Conservation (phyloP, 2,113 vertebrate genomes). For the Elaphurus davidianus region DNA sequence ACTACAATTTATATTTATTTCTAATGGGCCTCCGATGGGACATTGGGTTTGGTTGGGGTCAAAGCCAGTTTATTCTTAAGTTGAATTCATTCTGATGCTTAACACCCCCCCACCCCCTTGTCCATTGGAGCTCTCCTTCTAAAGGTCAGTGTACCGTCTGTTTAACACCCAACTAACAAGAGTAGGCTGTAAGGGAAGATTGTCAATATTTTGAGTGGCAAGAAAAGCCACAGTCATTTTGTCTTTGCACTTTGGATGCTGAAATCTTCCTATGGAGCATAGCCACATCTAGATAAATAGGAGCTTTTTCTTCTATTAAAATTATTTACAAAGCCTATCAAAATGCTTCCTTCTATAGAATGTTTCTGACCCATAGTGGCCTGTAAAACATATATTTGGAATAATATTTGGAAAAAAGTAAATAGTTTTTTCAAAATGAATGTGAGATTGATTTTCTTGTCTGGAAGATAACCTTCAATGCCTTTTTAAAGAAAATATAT, state of each 20-base stretch:
- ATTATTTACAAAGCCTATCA: constrained; percentile 47
- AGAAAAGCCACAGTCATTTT: constrained; percentile 44
- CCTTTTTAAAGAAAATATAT: neutral
- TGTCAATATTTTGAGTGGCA: constrained; percentile 47
- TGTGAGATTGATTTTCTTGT: constrained; percentile 41
- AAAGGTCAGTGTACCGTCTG: neutral
- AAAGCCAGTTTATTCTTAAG: constrained; percentile 41
- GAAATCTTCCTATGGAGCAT: constrained; percentile 30
- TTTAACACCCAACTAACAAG: constrained; percentile 11
- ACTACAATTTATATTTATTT: constrained; percentile 23
- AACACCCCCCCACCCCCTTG: neutral
- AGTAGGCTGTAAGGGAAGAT: constrained; percentile 43
- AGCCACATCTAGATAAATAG: constrained; percentile 18
- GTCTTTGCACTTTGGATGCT: constrained; percentile 69
- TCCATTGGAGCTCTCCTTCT: neutral
- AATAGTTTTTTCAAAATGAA: constrained; percentile 56
- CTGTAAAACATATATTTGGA: constrained; percentile 55
- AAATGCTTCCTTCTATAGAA: constrained; percentile 39
- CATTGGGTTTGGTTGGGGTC: constrained; percentile 23
- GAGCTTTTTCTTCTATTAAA: constrained; percentile 40
- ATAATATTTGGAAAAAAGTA: constrained; percentile 69
- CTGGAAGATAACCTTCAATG: neutral
- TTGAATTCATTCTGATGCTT: constrained; percentile 36
- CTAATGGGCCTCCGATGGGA: neutral
- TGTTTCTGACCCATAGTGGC: constrained; percentile 22